Base-by-base conservation (phyloP, 2,113 vertebrate species). In the Sorex fumeus region DNA sequence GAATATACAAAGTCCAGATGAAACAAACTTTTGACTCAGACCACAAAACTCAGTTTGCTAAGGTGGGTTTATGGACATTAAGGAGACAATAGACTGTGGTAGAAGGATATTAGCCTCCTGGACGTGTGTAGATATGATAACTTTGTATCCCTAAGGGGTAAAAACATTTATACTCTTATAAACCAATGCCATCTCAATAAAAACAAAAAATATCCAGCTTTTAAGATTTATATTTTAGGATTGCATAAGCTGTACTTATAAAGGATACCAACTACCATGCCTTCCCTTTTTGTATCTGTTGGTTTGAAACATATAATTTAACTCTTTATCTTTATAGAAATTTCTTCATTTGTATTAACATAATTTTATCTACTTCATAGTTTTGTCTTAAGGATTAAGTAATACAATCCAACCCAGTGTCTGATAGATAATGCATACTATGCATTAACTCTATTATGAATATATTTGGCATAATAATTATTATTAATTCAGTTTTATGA, bases 401-500 rank as follows among this genome's bases (percentile, higher is more conserved):
- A 30, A 82, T 45, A 47, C 21, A 32, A 10, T 9, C 12, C 4
- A 23, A 50, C 34, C 78, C 2, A 34, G 53, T 50, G 19, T 18
- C 6, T 2, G 64, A 32, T 18, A 50, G 3, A 60, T 60, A 57
- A 32, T 71, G 78, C 66, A 7, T 62, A 8, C 21, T 18, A n/a
- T 10, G 21, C 64, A 6, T 50, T 84, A 75, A 67, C 12, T 81
- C 75, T 62, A 28, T 82, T n/a, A 34, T 19, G 53, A 43, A 34
- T 84, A 50, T 79, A 27, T 32, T 77, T 18, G 72, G 11, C 16
- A 34, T 43, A 3, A 30, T 40, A 21, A 62, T 25, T 3, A 6
- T 45, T 40, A 79, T 69, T 83, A 80, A 74, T 79, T 84, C 19
- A 34, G 67, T 64, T 13, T 85, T 82, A 30, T 75, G 57, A 82